Base-by-base conservation (phyloP, 2,888 invertebrate genomes). In the Hyppa rectilinea region DNA sequence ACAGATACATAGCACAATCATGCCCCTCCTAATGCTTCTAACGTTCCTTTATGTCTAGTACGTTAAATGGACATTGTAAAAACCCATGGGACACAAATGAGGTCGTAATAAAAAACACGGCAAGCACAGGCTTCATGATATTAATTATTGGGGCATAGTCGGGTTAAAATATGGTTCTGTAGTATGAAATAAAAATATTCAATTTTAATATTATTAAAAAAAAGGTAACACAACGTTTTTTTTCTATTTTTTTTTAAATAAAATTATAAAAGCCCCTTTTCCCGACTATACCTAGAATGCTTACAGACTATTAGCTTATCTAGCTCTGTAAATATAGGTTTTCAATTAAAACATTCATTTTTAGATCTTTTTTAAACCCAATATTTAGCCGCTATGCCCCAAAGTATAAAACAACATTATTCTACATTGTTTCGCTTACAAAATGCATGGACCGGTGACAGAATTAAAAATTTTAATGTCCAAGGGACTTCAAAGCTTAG, bases 381-480 rank as follows among this genome's bases (percentile, higher is more conserved):
- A 43, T 56, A 82, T 66, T 81, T 69, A 72, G 70, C 83, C 70
- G 65, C 74, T 85, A 81, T 84, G 84, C 84, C 86, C 84, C 73
- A 72, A 71, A 36, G 14, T 67, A 59, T 50, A 69, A 67, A 63
- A 73, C 23, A 72, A 71, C 58, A 74, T 73, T 72, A 81, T 72
- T 83, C 82, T 47, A 89, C 85, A 88, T 87, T 85, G 84, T 87
- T 87, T 85, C 86, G 93, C 93, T 94, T 93, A 85, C 80, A 87
- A 81, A 89, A 89, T 94, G 95, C 95, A 94, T 95, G 95, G 91
- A 91, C 87, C 89, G 95, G 95, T 95, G 95, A 93, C 78, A 93
- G 94, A 91, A 79, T 84, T 87, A 85, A 83, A 65, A 80, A 85
- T 81, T 80, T 81, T 83, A 84, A 84, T 90, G 86, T 91, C 87